Base-by-base conservation (phyloP, 2,797 vertebrate species). In the Hirundo rustica region DNA sequence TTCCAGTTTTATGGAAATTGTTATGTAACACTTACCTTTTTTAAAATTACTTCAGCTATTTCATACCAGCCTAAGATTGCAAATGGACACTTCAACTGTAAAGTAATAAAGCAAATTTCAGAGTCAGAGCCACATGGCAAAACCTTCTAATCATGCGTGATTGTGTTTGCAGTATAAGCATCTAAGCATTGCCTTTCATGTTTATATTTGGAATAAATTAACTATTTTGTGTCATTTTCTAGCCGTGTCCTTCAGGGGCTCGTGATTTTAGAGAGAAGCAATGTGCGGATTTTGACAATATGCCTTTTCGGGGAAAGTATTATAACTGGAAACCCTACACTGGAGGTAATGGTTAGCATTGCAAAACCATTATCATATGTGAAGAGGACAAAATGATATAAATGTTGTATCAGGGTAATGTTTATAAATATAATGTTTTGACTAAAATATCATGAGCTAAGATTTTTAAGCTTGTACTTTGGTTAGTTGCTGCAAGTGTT, bases 321-420 rank as follows among this genome's bases (percentile, higher is more conserved):
- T 99, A 99, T 98, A 99, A 99, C 98, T 99, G 99, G 99, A 99
- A 99, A 96, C 99, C 99, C 89, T 99, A 99, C 98, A 99, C 99
- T 96, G 99, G 99, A 97, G 99, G 99, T 99, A 98, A 98, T 68
- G 91, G 89, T 96, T 97, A 95, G 81, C 44, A 74, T 86, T 58
- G 82, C 70, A 93, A 86, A 95, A 85, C 45, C 70, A 45, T 85
- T 91, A 67, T 70, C 8, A 4, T 83, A 53, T 29, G 60, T 88
- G 50, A 93, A 77, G 76, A 70, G 51, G 94, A 95, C 40, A 58
- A 85, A 95, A 89, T 78, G 48, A 54, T 73, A 4, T 76, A 54
- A 71, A 47, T 65, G 22, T 85, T 61, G 38, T 53, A 55, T 27
- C 16, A 58, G 6, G 36, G 25, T 90, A 78, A 62, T 71, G 51